Base-by-base conservation (phyloP, 2,113 vertebrate species). In the Seriola quinqueradiata region DNA sequence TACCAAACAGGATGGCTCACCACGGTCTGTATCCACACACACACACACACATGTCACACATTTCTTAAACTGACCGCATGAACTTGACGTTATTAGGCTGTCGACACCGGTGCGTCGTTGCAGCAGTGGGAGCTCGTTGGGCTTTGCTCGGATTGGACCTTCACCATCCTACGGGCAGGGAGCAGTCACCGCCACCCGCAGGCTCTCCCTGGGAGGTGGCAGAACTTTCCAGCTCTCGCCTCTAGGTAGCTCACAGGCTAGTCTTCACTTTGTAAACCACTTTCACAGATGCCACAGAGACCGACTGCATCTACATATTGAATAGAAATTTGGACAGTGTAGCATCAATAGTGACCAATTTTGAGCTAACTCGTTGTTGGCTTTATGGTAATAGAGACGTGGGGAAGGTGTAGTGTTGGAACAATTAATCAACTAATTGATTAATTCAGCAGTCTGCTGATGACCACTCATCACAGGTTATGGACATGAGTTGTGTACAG, bases 171-270 rank as follows among this genome's bases (percentile, higher is more conserved):
- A 95, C 32, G 95, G 96, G 66, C 96, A 94, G 8, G 95, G 93
- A 68, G 66, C 90, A 0, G 12, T 92, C 32, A 70, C 96, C 71
- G 77, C 92, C 44, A 83, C 92, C 59, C 96, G 96, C 81, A 96
- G 97, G 73, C 91, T 96, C 23, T 98, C 97, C 10, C 91, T 96
- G 66, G 97, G 97, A 0, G 97, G 97, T 7, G 94, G 94, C 75
- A 97, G 96, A 91, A 96, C 96, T 0, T 96, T 96, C 34, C 97
- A 95, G 28, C 96, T 96, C 4, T 96, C 96, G n/a, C 97, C 96
- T 0, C 98, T 97, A 96, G 97, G 98, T 99, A 93, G n/a, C 25
- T 70, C 50, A 60, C 5, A 50, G 32, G 57, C 32, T 16, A 6
- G 14, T 52, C 13, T 6, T 75, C 55, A 19, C 28, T 69, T 65